Percentiles rank a stretch among this genome's conserved stretches.
phyloP scores from a whole-genome alignment of 2,797 vertebrate genomes.

The Silurus lanzhouensis region DNA sequence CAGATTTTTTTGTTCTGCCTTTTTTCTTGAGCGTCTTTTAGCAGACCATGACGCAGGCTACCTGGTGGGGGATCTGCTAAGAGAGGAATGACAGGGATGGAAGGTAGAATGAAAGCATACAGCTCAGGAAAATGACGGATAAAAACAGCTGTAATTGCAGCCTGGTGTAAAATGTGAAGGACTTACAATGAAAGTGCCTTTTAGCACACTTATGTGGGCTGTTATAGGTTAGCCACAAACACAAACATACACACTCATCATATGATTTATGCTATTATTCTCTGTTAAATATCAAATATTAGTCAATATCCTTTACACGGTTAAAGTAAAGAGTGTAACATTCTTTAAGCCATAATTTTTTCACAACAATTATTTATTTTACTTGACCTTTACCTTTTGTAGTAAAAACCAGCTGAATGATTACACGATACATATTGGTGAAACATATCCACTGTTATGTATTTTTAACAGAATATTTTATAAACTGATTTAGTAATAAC shows the following conservation, averaged over 20 bases:
- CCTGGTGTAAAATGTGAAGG: conserved; percentile 34
- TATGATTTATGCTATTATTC: conserved; percentile 12
- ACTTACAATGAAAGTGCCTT: conserved; percentile 41
- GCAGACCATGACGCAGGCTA: conserved; percentile 26
- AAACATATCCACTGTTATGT: background rate
- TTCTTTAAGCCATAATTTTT: background rate
- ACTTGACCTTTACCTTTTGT: background rate
- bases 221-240: background rate
- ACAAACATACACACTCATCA: conserved; percentile 12
- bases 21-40: conserved; percentile 34
- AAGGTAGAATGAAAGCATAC: conserved; percentile 20
- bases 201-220: conserved; percentile 17
- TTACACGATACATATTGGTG: background rate
- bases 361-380: background rate
- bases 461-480: too few relatives aligned
- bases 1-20: conserved; percentile 28
- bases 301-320: background rate
- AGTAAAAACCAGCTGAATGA: background rate
- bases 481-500: too few relatives aligned
- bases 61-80: conserved; percentile 28
- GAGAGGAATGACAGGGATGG: conserved; percentile 22
- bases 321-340: background rate
- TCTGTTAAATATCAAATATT: conserved; percentile 6
- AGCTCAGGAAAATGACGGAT: conserved; percentile 17
- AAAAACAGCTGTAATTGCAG: conserved; percentile 42